Evolutionary conservation across 1,140 invertebrate genomes (phyloP).

Genomic region (Lordiphosa collinella): DNA sequence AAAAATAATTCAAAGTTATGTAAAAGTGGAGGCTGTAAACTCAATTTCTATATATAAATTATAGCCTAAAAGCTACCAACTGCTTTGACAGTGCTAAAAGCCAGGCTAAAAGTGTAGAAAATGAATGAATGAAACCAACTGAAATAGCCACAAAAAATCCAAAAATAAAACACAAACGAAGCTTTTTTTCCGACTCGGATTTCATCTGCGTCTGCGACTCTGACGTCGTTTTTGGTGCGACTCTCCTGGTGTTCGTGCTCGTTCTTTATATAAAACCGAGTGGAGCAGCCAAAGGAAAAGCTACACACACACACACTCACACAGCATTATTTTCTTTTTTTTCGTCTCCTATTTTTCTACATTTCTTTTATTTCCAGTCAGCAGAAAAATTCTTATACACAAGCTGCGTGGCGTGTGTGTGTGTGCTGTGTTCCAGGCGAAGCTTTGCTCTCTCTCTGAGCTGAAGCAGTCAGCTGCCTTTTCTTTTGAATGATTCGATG

Average conservation of each 20-base stretch:
- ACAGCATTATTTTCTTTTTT: constrained; percentile 17
- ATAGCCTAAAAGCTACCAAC: neutral
- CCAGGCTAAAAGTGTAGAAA: neutral
- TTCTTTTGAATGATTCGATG: constrained; percentile 80
- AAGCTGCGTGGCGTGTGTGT: constrained; percentile 40
- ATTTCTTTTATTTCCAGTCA: constrained; percentile 69
- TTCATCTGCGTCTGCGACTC: constrained; percentile 35
- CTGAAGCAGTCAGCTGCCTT: constrained; percentile 72
- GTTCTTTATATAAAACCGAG: constrained; percentile 64
- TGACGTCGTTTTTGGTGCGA: constrained; percentile 7
- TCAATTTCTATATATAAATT: no score
- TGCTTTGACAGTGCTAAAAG: constrained; percentile 2
- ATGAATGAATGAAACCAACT: no score
- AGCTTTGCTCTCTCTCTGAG: constrained; percentile 37
- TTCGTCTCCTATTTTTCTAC: constrained; percentile 50
- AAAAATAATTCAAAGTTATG: no score
- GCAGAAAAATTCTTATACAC: constrained; percentile 73
- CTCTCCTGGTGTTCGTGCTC: constrained; percentile 22
- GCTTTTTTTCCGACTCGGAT: constrained; percentile 9
- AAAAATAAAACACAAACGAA: no score
- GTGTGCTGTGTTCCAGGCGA: constrained; percentile 15
- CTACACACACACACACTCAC: constrained; percentile 31
- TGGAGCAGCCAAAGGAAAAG: constrained; percentile 56
- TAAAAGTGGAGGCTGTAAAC: neutral
- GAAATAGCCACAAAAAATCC: no score